Percentiles rank a stretch among this genome's conserved stretches.
These are phyloP conservation scores for Zosterops japonicus DNA, from an alignment of 2,113 vertebrate genomes.

Conservation along the genomic window DNA sequence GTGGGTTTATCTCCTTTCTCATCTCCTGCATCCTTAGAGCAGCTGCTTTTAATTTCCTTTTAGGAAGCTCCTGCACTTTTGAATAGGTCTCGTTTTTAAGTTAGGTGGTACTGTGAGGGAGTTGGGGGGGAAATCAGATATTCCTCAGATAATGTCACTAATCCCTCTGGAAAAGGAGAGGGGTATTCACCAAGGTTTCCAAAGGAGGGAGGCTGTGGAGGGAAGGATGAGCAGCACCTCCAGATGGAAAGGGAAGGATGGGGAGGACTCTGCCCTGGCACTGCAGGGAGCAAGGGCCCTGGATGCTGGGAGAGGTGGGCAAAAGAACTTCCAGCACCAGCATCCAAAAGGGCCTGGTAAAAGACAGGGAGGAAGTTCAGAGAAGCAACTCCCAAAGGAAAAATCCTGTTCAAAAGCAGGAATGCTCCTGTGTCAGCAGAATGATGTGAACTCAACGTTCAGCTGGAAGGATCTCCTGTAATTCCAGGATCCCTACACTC, in stretches of 20 bases:
- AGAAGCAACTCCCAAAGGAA: not conserved
- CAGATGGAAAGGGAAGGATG: not conserved
- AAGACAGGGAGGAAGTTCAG: not conserved
- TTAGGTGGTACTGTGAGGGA: not conserved
- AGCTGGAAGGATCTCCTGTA: not conserved
- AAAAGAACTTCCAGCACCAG: not conserved
- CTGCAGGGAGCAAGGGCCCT: not conserved
- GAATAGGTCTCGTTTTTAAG: conserved; percentile 29
- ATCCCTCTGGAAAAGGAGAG: not conserved
- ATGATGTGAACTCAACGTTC: accelerated
- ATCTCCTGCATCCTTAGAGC: conserved; percentile 42
- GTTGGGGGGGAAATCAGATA: not conserved
- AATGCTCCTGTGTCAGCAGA: not conserved
- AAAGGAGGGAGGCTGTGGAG: not conserved
- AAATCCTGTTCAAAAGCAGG: not conserved
- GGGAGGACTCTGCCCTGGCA: not conserved
- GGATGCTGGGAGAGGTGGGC: not conserved
- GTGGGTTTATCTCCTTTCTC: conserved; percentile 32
- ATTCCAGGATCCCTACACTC: not conserved
- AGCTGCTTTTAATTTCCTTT: conserved; percentile 58
- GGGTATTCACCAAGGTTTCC: not conserved
- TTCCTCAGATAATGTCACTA: not conserved
- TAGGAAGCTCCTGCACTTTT: conserved; percentile 1
- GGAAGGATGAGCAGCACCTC: not conserved
- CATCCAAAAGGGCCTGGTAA: not conserved